Conservation (phyloP, 2,113 vertebrate genomes). For the Phyllostomus hastatus region DNA sequence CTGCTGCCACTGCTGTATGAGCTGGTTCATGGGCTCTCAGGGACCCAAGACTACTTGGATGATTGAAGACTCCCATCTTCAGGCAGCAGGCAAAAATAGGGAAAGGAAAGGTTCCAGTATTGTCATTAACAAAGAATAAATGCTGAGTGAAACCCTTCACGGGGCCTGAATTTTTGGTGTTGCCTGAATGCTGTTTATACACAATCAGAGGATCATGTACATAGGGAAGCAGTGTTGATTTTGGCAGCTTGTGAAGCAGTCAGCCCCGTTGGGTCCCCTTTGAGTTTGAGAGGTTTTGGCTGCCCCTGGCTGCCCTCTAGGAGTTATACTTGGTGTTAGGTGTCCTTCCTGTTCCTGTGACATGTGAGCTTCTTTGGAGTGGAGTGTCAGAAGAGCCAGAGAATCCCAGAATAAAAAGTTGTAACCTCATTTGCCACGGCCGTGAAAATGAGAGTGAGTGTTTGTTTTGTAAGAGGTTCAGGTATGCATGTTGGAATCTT, state of each 20-base stretch:
- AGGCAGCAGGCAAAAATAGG: neutral
- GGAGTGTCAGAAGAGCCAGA: neutral
- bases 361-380: neutral
- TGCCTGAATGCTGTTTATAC: neutral
- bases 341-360: neutral
- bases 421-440: neutral
- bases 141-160: neutral
- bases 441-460: neutral
- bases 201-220: neutral
- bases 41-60: neutral
- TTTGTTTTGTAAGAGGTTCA: neutral
- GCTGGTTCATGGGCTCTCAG: neutral
- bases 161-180: neutral
- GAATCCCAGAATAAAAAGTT: neutral
- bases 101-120: no score
- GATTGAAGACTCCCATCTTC: neutral
- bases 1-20: neutral
- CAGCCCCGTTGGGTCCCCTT: neutral
- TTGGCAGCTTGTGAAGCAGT: neutral
- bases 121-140: neutral
- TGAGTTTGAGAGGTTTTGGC: neutral
- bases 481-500: neutral
- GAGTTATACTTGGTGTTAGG: accelerated
- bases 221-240: neutral
- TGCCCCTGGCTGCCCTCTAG: neutral